Percentiles rank a stretch among this genome's conserved stretches.
Evolutionary conservation across 2,888 invertebrate species (phyloP).

Genomic region (Fragum sueziense): DNA sequence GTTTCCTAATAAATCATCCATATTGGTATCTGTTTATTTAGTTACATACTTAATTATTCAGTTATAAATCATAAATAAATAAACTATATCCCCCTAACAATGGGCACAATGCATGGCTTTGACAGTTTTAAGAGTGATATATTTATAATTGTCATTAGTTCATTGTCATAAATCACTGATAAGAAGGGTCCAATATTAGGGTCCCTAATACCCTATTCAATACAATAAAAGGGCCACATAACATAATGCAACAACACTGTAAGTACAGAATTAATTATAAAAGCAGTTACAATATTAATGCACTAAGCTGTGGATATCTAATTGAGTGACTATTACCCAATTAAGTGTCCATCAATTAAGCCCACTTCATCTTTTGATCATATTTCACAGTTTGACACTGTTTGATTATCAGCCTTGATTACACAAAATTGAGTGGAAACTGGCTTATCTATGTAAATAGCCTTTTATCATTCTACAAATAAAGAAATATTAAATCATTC

Average conservation of each 20-base stretch:
- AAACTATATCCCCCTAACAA: no score
- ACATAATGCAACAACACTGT: no score
- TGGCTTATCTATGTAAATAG: slow-evolving; percentile 9
- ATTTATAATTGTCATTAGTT: slow-evolving; percentile 1
- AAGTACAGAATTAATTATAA: no score
- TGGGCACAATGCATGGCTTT: not conserved
- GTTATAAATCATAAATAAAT: not conserved
- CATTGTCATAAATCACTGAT: slow-evolving; percentile 21
- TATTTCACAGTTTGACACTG: slow-evolving; percentile 15
- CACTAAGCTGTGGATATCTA: no score
- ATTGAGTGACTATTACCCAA: slow-evolving; percentile 18
- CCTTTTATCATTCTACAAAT: not conserved
- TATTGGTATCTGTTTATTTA: no score
- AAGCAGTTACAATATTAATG: no score
- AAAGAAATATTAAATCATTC: not conserved
- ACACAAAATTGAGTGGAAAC: slow-evolving; percentile 12
- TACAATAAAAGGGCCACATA: slow-evolving; percentile 5
- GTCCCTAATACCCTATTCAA: not conserved
- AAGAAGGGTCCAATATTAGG: not conserved
- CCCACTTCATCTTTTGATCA: slow-evolving; percentile 11
- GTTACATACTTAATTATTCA: not conserved
- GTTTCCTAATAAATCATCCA: no score
- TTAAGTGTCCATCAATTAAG: slow-evolving; percentile 8
- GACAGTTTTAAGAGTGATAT: not conserved
- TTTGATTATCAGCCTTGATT: slow-evolving; percentile 12